phyloP scores from a whole-genome alignment of 2,797 vertebrate species.

The Sebastes taczanowskii region DNA sequence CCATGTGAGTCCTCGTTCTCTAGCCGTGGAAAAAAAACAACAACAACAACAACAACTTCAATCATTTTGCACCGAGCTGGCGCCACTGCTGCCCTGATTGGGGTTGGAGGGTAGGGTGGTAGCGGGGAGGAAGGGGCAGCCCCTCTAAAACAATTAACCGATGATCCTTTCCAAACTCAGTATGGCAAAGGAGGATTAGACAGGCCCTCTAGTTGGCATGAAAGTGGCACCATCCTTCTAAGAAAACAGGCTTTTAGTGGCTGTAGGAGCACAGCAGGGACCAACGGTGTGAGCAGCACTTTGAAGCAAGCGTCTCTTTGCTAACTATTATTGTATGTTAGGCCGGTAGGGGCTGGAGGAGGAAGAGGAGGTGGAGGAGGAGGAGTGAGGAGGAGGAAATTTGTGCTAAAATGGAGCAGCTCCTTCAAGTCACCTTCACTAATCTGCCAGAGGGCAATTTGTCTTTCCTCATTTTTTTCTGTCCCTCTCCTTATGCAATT shows the following conservation, averaged over 20 bases:
- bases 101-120: constrained; percentile 55
- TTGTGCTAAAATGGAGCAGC: constrained; percentile 75
- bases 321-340: constrained; percentile 60
- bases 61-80: constrained; percentile 85
- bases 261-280: constrained; percentile 58
- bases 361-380: constrained; percentile 34
- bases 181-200: constrained; percentile 43
- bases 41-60: constrained; percentile 40
- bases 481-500: constrained; percentile 74
- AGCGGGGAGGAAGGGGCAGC: constrained; percentile 35
- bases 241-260: constrained; percentile 53
- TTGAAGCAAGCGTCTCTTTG: constrained; percentile 80
- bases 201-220: constrained; percentile 54
- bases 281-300: constrained; percentile 70
- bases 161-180: constrained; percentile 52
- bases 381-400: constrained; percentile 50
- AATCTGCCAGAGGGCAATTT: constrained; percentile 72
- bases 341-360: constrained; percentile 49
- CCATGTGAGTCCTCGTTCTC: constrained; percentile 87
- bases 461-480: constrained; percentile 55
- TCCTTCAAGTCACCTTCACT: constrained; percentile 81
- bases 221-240: constrained; percentile 61
- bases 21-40: constrained; percentile 76
- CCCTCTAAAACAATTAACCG: constrained; percentile 37
- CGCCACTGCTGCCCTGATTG: constrained; percentile 82